A percentile compares a stretch with the other conserved stretches of the same genome.
These are phyloP conservation scores for Urocitellus parryii DNA, from an alignment of 2,113 vertebrate species.

Conservation along the genomic window DNA sequence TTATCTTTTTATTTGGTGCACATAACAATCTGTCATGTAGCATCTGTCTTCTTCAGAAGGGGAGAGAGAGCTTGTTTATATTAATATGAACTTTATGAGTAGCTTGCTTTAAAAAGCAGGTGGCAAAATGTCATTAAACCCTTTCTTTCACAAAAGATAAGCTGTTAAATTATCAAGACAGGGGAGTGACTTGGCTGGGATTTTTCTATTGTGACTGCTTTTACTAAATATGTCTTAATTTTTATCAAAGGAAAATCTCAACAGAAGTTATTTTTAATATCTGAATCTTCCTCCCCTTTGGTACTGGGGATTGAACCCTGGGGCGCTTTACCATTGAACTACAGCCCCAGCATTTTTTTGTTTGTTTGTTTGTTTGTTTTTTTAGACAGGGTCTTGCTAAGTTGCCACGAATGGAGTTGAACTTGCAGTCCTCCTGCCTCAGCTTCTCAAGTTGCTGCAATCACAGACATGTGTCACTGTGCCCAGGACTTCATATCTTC, in stretches of 20 bases:
- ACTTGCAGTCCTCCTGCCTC: no score
- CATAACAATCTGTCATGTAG: background rate
- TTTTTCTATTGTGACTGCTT: background rate
- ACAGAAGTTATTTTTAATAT: background rate
- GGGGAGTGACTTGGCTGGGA: background rate
- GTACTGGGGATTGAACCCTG: no score
- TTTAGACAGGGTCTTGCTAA: background rate
- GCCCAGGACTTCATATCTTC: background rate
- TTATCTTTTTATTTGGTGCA: background rate
- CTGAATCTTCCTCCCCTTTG: background rate
- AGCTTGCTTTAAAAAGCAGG: constrained; percentile 9
- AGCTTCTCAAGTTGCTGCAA: no score
- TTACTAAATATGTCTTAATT: background rate
- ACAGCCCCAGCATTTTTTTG: no score
- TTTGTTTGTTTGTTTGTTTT: background rate
- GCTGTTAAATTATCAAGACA: constrained; percentile 39
- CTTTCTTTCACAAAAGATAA: background rate
- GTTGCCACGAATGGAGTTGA: no score
- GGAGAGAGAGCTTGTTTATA: background rate
- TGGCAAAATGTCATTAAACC: background rate
- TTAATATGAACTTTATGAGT: background rate
- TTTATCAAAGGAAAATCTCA: background rate
- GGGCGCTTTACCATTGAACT: no score
- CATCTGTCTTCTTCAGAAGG: background rate
- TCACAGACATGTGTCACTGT: background rate